phyloP scores from a whole-genome alignment of 1,140 invertebrate genomes.

The Rhagoletis pomonella region DNA sequence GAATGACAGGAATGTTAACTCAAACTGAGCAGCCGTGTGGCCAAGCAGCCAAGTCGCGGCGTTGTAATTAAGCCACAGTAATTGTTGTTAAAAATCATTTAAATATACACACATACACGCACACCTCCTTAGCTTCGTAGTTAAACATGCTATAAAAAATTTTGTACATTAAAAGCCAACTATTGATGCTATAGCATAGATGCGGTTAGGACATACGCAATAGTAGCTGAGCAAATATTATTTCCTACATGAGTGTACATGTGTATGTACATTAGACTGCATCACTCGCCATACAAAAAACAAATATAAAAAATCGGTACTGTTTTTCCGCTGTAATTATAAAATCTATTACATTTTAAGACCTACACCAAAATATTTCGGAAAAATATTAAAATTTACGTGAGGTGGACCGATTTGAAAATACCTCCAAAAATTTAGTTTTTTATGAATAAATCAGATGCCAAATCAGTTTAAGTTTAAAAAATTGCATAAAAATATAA shows the following conservation, averaged over 20 bases:
- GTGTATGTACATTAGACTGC: neutral
- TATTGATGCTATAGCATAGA: neutral
- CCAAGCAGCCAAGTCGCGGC: neutral
- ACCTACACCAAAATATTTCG: too few species aligned
- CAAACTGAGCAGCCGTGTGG: neutral
- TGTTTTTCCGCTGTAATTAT: too few species aligned
- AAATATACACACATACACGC: neutral
- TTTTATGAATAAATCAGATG: too few species aligned
- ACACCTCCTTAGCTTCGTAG: neutral
- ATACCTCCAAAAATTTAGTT: too few species aligned
- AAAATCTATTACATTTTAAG: too few species aligned
- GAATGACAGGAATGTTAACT: conserved; percentile 34
- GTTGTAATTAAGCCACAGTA: conserved; percentile 31
- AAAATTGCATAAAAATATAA: too few species aligned
- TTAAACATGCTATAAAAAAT: neutral
- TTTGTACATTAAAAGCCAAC: neutral
- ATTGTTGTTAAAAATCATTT: conserved; percentile 39
- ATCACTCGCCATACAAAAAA: too few species aligned
- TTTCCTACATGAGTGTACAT: neutral
- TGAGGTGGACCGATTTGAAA: too few species aligned
- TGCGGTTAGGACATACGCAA: conserved; percentile 26
- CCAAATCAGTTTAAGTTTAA: too few species aligned
- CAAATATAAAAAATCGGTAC: too few species aligned
- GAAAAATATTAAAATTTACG: too few species aligned
- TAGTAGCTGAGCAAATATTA: neutral